Evolutionary conservation across 2,888 invertebrate species (phyloP), one percentile per base, ranked within the genome.

Genomic region (Deilephila porcellus): DNA sequence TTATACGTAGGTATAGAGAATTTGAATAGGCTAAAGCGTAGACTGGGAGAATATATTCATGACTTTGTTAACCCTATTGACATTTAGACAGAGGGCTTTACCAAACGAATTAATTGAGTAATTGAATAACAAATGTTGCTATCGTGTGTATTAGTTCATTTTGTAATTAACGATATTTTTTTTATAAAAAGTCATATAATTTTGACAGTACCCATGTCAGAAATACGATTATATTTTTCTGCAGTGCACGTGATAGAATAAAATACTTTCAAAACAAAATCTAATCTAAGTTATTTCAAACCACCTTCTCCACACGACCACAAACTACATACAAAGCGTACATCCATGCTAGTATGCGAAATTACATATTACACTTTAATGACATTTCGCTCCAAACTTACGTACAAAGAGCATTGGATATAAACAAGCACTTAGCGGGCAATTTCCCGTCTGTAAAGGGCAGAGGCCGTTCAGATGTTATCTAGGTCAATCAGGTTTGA

Each of bases 391-490:
- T 67, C 25, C 45, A 25, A 20, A 52, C 45, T 67, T 67, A 20
- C 67, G 45, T 52, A 67, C 52, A 67, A 67, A 67, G 52, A 67
- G 52, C 52, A 67, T 67, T 25, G 64, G 64, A 67, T 67, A 67
- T 67, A 67, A 67, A 67, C 64, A 67, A 45, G 64, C 64, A 37
- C 64, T 67, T 67, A 67, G 45, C 20, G 45, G 64, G 64, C 45
- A 67, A 67, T 67, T 52, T 67, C 67, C 67, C 25, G 45, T 67
- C 17, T 19, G 45, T 17, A 25, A 67, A 67, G 45, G 67, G 67
- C 67, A 67, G 17, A 67, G 52, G 52, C 45, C 67, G 11, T 14
- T 17, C 25, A 67, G 67, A 20, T 67, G 17, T 6, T 52, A 67
- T 67, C 52, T 52, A 67, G 52, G 52, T 67, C 52, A 67, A 67